phyloP scores from a whole-genome alignment of 2,797 vertebrate species.

The Myotis daubentonii region DNA sequence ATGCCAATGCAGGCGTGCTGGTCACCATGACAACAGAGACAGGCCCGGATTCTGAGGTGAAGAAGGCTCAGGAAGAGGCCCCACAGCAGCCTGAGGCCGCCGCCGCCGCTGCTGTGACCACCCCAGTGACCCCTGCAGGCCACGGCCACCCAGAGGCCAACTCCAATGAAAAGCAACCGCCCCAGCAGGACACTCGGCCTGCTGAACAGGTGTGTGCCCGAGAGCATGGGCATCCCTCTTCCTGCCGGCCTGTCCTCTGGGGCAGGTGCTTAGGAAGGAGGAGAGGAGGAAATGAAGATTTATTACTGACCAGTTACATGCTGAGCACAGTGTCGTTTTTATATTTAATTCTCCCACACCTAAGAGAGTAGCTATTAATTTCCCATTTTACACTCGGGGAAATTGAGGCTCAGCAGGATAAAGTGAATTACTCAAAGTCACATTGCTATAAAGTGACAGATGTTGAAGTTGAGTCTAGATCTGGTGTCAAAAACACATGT shows the following conservation, averaged over 20 bases:
- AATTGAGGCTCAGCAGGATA: not conserved
- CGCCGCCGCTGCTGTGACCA: constrained; percentile 23
- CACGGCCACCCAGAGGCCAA: constrained; percentile 80
- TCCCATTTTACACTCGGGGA: not conserved
- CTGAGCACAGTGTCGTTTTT: not conserved
- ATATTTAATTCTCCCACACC: not conserved
- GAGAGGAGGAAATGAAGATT: not conserved
- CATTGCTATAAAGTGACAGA: not conserved
- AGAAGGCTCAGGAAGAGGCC: constrained; percentile 86
- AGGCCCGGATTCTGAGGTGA: constrained; percentile 87
- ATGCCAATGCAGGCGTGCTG: constrained; percentile 85
- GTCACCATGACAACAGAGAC: constrained; percentile 90
- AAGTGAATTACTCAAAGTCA: constrained; percentile 1
- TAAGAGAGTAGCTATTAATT: not conserved
- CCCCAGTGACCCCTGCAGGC: constrained; percentile 68
- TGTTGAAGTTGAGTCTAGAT: not conserved
- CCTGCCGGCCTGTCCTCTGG: not conserved
- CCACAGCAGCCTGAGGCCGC: constrained; percentile 80
- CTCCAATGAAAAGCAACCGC: constrained; percentile 80
- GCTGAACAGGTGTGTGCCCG: constrained; percentile 88
- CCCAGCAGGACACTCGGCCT: constrained; percentile 88
- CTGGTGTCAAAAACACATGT: not conserved
- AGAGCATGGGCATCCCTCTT: not conserved
- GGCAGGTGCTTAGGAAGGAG: not conserved
- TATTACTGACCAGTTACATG: not conserved